Evolutionary conservation across 2,888 invertebrate genomes (phyloP), one percentile per base, ranked within the genome.

Genomic region (Agrotis puta): DNA sequence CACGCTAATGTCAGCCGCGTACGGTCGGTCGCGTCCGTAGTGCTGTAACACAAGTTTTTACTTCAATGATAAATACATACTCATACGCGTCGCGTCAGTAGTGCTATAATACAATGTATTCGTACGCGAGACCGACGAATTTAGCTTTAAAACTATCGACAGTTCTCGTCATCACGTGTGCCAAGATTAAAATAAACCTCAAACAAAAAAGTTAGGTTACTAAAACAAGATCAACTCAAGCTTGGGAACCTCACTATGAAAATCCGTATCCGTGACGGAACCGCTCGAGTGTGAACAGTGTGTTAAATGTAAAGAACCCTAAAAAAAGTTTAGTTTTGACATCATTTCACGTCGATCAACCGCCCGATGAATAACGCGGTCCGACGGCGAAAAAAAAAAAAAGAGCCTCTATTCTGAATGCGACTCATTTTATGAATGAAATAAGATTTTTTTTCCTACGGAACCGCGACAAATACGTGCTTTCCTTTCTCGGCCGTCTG

Each of bases 371-470:
- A 87, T 87, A 87, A 83, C 84, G 87, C 83, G 85, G 72, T 83
- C 85, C 79, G 79, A 27, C 65, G 70, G 57, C 59, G 79, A 80
- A 86, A 81, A 77, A 71, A 79, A 84, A 87, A 92, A 92, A 93
- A 92, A 91, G 85, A 75, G 24, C 18, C 75, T 80, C 81, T 85
- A 86, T 89, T 87, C 92, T 95, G 91, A 95, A 95, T 95, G 94
- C 94, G 89, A 95, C 93, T 95, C 94, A 92, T 94, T 95, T 95
- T 95, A 95, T 96, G 95, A 96, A 96, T 96, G 95, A 95, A 95
- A 95, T 95, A 95, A 94, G 92, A 90, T 93, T 95, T 95, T 89
- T 64, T 93, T 94, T 90, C 85, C 83, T 87, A 88, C 88, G 87
- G 92, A 89, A 94, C 94, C 94, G 94, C 92, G 94, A 90, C 94